Evolutionary conservation across 1,140 invertebrate species (phyloP).

Genomic region (Druon quercuslanigerum): DNA sequence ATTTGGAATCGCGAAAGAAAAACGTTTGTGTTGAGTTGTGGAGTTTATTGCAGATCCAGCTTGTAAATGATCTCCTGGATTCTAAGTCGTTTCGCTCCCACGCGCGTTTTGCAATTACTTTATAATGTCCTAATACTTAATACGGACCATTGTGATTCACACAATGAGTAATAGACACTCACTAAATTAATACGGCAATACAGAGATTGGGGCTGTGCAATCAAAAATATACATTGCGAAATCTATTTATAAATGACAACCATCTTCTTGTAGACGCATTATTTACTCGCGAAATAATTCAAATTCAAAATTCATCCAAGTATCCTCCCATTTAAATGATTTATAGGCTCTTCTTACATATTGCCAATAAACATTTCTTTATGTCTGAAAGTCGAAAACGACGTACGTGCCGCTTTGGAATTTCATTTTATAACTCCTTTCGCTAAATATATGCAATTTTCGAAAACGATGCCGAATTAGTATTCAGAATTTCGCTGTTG

Average conservation of each 20-base stretch:
- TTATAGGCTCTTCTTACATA: background rate
- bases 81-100: background rate
- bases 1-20: background rate
- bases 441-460: background rate
- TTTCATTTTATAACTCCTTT: background rate
- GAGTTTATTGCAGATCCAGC: background rate
- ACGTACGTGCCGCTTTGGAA: background rate
- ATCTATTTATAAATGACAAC: background rate
- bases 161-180: constrained; percentile 12
- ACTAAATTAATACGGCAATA: constrained; percentile 4
- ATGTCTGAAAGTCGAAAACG: background rate
- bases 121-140: constrained; percentile 28
- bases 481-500: background rate
- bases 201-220: background rate
- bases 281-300: too few relatives aligned
- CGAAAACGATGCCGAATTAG: background rate
- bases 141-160: constrained; percentile 19
- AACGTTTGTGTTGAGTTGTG: background rate
- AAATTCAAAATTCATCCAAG: too few relatives aligned
- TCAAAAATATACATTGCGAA: background rate
- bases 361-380: background rate
- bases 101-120: constrained; percentile 8
- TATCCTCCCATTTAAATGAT: too few relatives aligned
- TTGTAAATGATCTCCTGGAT: constrained; percentile 11
- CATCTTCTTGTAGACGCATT: background rate